A percentile compares a stretch with the other conserved stretches of the same genome.
Conservation (phyloP, 2,888 invertebrate species). For the Thera britannica region DNA sequence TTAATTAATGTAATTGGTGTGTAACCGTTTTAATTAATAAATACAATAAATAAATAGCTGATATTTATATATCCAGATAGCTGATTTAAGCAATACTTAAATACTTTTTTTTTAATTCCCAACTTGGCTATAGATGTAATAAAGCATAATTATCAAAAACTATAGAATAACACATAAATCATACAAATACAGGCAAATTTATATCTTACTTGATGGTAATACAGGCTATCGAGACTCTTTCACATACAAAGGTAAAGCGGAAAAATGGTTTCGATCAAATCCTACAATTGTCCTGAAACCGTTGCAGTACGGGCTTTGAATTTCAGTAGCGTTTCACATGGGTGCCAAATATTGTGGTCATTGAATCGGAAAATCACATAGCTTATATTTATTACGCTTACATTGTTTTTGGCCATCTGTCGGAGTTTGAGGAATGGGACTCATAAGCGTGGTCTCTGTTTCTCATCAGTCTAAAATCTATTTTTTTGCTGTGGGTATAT, state of each 20-base stretch:
- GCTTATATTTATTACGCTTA: conserved; percentile 38
- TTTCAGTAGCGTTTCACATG: conserved; percentile 46
- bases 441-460: neutral
- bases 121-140: neutral
- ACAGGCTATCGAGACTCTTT: conserved; percentile 10
- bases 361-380: conserved; percentile 50
- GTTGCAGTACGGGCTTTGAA: conserved; percentile 39
- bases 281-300: conserved; percentile 28
- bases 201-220: conserved; percentile 11
- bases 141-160: neutral
- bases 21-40: too few relatives aligned
- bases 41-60: too few relatives aligned
- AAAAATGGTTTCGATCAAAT: conserved; percentile 42
- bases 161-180: neutral
- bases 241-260: conserved; percentile 8
- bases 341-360: conserved; percentile 40
- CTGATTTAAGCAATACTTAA: too few relatives aligned
- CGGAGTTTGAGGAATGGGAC: neutral
- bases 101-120: too few relatives aligned
- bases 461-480: too few relatives aligned
- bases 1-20: too few relatives aligned
- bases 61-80: too few relatives aligned
- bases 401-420: conserved; percentile 28
- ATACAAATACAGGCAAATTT: neutral
- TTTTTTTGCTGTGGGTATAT: too few relatives aligned